These are phyloP conservation scores for Metaphire vulgaris DNA, from an alignment of 1,140 invertebrate species.

Conservation along the genomic window DNA sequence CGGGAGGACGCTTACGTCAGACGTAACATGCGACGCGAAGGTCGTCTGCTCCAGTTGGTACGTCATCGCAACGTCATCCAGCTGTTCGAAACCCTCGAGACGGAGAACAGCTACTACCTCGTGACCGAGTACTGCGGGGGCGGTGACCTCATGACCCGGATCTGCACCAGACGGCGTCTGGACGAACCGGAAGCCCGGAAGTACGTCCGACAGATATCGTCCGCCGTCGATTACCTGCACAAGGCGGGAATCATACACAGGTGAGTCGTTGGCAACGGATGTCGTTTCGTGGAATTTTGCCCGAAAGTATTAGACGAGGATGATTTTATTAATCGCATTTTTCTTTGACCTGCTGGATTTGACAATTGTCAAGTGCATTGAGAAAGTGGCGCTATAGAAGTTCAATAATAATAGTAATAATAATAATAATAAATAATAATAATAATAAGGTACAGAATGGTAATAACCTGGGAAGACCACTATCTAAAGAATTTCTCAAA, in stretches of 20 bases:
- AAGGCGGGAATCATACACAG: constrained; percentile 46
- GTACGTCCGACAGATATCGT: constrained; percentile 49
- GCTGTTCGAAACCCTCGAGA: constrained; percentile 50
- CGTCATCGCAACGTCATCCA: constrained; percentile 47
- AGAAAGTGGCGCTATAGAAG: too few relatives aligned
- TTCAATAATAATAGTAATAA: too few relatives aligned
- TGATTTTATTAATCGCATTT: too few relatives aligned
- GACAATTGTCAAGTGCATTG: too few relatives aligned
- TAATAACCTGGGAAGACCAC: too few relatives aligned
- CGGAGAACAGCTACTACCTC: constrained; percentile 51
- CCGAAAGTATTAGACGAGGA: too few relatives aligned
- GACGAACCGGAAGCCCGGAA: constrained; percentile 43
- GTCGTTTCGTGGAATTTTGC: too few relatives aligned
- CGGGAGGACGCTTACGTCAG: constrained; percentile 48
- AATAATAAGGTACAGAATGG: too few relatives aligned
- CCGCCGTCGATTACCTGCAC: constrained; percentile 49
- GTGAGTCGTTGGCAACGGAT: constrained; percentile 32
- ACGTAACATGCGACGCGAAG: constrained; percentile 48
- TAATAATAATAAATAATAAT: too few relatives aligned
- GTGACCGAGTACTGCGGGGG: constrained; percentile 48
- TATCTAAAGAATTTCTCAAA: too few relatives aligned
- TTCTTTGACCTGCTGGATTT: too few relatives aligned
- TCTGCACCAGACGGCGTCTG: constrained; percentile 42
- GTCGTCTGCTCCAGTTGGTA: constrained; percentile 46
- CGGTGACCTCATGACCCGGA: constrained; percentile 49